Conservation (phyloP, 2,113 vertebrate genomes). For the Daphoenositta chrysoptera region DNA sequence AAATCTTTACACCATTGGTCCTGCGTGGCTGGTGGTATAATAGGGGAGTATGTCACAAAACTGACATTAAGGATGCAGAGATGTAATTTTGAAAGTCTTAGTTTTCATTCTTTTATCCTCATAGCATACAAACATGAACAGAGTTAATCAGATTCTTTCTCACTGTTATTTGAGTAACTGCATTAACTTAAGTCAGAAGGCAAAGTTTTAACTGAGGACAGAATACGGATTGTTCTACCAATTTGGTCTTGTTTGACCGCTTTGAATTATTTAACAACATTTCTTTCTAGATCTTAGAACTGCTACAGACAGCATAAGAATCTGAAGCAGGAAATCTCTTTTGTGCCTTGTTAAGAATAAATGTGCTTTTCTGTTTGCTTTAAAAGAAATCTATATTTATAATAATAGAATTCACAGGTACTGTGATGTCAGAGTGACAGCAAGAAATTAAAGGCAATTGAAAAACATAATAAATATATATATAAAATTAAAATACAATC, state of each 20-base stretch:
- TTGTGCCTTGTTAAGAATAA: background rate
- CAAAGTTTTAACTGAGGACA: background rate
- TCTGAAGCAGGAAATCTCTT: background rate
- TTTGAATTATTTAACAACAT: background rate
- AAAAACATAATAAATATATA: background rate
- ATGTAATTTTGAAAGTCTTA: background rate
- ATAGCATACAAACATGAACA: background rate
- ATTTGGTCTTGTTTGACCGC: background rate
- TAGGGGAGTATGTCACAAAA: background rate
- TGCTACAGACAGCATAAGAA: background rate
- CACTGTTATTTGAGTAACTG: background rate
- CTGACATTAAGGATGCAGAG: background rate
- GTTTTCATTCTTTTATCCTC: background rate
- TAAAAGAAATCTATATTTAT: background rate
- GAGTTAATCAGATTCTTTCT: background rate
- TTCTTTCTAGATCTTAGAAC: background rate
- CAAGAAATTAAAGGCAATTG: background rate
- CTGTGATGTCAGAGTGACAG: background rate
- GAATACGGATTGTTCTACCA: background rate
- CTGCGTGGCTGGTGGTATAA: background rate
- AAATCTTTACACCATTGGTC: background rate
- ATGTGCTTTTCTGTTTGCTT: background rate
- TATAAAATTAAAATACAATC: background rate
- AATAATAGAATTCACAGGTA: background rate
- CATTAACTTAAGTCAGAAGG: background rate